Evolutionary conservation across 2,113 vertebrate species (phyloP).

Genomic region (Capricornis sumatraensis): DNA sequence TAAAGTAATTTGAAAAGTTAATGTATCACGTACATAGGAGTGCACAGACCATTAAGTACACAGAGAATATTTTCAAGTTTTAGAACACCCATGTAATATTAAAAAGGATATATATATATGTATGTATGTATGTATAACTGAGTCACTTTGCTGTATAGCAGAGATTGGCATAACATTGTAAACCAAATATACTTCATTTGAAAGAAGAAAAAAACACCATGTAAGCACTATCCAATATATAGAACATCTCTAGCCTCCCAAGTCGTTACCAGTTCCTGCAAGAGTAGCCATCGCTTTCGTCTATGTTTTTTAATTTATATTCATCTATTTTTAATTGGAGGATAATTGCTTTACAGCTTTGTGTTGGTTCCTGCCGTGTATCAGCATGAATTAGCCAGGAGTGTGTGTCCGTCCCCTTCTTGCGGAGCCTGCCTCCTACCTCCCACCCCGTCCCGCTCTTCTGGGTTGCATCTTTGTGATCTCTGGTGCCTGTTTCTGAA

Average conservation of each 20-base stretch:
- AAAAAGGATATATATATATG: neutral
- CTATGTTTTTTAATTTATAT: neutral
- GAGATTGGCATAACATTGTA: neutral
- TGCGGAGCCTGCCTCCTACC: neutral
- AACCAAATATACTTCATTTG: neutral
- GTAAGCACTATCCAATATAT: neutral
- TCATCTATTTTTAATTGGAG: neutral
- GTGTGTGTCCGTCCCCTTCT: neutral
- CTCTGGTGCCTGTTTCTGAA: neutral
- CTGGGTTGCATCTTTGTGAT: accelerated
- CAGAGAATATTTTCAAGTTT: neutral
- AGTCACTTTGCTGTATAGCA: neutral
- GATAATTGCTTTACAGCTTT: neutral
- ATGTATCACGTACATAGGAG: neutral
- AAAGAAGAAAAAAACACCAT: neutral
- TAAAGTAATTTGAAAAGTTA: neutral
- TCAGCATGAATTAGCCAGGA: accelerated
- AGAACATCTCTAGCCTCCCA: neutral
- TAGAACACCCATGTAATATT: neutral
- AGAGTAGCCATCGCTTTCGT: neutral
- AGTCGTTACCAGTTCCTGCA: neutral
- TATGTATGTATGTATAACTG: neutral
- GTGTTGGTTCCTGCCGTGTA: accelerated
- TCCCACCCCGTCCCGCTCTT: neutral
- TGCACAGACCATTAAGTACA: neutral